Percentiles rank a stretch among this genome's conserved stretches.
Conservation (phyloP, 2,888 invertebrate genomes). For the Plusia festucae region DNA sequence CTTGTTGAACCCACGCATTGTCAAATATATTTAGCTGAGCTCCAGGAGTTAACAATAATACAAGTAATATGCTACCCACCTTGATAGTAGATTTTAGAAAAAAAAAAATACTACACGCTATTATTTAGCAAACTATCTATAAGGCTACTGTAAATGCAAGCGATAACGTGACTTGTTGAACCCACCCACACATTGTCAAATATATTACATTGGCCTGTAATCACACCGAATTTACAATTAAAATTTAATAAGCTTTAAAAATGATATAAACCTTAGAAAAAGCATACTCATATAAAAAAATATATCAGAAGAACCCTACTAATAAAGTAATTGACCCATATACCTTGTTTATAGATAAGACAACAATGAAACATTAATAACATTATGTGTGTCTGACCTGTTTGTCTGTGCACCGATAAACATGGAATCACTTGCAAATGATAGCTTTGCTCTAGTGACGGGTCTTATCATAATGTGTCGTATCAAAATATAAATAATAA, state of each 20-base stretch:
- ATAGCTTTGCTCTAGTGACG: slow-evolving; percentile 7
- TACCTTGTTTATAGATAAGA: slow-evolving; percentile 2
- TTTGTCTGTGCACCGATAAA: slow-evolving; percentile 23
- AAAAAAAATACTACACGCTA: too few relatives aligned
- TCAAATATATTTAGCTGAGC: too few relatives aligned
- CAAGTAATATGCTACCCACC: too few relatives aligned
- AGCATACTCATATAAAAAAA: background rate
- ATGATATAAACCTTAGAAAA: too few relatives aligned
- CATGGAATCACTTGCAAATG: background rate
- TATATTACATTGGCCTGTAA: background rate
- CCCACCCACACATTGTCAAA: background rate
- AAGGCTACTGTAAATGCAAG: too few relatives aligned
- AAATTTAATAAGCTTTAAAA: too few relatives aligned
- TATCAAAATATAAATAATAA: background rate
- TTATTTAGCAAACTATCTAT: too few relatives aligned
- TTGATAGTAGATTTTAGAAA: too few relatives aligned
- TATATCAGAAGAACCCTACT: background rate
- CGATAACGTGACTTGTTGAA: too few relatives aligned
- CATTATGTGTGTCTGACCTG: background rate
- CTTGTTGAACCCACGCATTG: too few relatives aligned
- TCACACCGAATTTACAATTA: background rate
- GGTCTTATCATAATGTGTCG: background rate
- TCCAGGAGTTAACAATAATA: too few relatives aligned
- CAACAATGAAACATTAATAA: slow-evolving; percentile 19
- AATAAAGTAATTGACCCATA: slow-evolving; percentile 7